These are phyloP conservation scores for Conistra vaccinii DNA, from an alignment of 2,888 invertebrate species.

Conservation along the genomic window DNA sequence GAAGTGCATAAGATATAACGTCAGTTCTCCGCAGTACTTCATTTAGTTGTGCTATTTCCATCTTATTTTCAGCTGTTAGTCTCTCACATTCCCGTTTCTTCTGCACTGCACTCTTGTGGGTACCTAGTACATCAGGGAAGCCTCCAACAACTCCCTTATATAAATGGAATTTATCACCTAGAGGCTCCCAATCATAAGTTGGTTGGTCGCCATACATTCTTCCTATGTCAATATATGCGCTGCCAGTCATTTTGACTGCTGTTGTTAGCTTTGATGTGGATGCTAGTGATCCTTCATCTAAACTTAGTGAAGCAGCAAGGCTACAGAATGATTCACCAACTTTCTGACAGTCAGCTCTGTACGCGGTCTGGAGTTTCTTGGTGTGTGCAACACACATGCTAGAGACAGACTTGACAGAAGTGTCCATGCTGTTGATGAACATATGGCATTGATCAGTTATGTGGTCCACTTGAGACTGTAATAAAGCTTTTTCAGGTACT, in stretches of 20 bases:
- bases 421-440: constrained; percentile 96
- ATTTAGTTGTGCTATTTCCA: constrained; percentile 95
- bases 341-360: constrained; percentile 97
- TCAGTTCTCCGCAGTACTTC: constrained; percentile 96
- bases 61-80: constrained; percentile 94
- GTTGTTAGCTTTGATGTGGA: constrained; percentile 93
- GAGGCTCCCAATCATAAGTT: constrained; percentile 96
- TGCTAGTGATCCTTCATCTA: constrained; percentile 93
- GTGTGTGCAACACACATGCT: constrained; percentile 95
- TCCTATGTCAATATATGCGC: constrained; percentile 97
- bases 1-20: constrained; percentile 97
- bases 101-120: constrained; percentile 97
- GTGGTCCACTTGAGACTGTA: constrained; percentile 94
- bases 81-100: constrained; percentile 97
- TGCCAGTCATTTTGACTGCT: constrained; percentile 96
- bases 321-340: constrained; percentile 96
- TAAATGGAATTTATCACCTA: constrained; percentile 97
- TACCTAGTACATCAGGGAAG: constrained; percentile 97
- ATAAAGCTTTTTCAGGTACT: constrained; percentile 95
- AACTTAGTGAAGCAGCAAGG: constrained; percentile 95
- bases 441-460: constrained; percentile 96
- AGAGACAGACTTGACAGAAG: constrained; percentile 95
- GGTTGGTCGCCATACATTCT: constrained; percentile 97
- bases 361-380: constrained; percentile 96
- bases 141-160: constrained; percentile 97